phyloP scores from a whole-genome alignment of 1,140 invertebrate genomes.

The Zaprionus kolodkinae region DNA sequence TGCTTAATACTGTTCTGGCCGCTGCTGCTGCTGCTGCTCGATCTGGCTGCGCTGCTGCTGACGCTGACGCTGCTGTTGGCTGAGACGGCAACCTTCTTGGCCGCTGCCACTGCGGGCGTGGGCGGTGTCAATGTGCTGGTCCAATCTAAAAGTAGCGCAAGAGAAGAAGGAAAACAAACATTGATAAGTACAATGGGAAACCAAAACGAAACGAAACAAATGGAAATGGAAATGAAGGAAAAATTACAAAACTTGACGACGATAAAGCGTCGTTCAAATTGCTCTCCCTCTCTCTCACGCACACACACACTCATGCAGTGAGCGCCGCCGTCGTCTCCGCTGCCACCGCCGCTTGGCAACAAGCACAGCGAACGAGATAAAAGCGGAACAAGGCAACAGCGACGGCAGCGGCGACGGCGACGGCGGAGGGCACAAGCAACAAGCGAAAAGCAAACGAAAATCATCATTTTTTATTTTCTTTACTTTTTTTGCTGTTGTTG shows the following conservation, averaged over 20 bases:
- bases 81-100: conserved; percentile 60
- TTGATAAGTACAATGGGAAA: conserved; percentile 53
- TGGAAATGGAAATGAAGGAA: conserved; percentile 28
- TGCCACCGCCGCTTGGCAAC: conserved; percentile 68
- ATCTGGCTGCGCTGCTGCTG: conserved; percentile 24
- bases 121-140: conserved; percentile 76
- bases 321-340: too few relatives aligned
- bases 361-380: conserved; percentile 60
- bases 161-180: conserved; percentile 35
- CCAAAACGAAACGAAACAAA: conserved; percentile 33
- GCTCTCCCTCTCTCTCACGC: conserved; percentile 23
- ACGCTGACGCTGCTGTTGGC: conserved; percentile 16
- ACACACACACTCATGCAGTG: conserved; percentile 3
- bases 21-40: conserved; percentile 9
- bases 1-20: conserved; percentile 53
- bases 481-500: conserved; percentile 21
- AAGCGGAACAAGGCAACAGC: conserved; percentile 53
- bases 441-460: conserved; percentile 49
- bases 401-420: background rate
- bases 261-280: conserved; percentile 46
- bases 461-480: conserved; percentile 61
- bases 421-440: conserved; percentile 25
- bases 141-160: conserved; percentile 72
- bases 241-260: conserved; percentile 20
- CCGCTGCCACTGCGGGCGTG: conserved; percentile 45